Evolutionary conservation across 1,140 invertebrate genomes (phyloP).

Genomic region (Trichogramma pretiosum): DNA sequence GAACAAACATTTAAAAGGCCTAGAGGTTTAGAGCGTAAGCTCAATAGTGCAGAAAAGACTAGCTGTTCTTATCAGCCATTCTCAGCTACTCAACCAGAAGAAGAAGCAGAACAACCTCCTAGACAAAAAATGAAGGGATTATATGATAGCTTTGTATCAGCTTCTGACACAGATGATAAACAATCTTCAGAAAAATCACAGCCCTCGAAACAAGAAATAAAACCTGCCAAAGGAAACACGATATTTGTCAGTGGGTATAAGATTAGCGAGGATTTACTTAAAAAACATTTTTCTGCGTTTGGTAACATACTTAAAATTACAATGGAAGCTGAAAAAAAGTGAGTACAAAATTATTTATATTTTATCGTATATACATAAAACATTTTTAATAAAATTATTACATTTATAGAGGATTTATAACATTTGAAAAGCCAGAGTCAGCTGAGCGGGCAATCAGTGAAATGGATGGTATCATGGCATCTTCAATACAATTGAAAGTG

Average conservation of each 20-base stretch:
- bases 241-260: conserved; percentile 77
- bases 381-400: conserved; percentile 4
- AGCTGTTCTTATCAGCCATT: conserved; percentile 84
- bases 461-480: conserved; percentile 74
- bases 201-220: conserved; percentile 47
- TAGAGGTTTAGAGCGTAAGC: conserved; percentile 70
- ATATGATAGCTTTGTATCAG: conserved; percentile 83
- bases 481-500: conserved; percentile 70
- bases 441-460: conserved; percentile 80
- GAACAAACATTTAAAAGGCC: conserved; percentile 81
- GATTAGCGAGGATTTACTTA: conserved; percentile 73
- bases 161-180: conserved; percentile 57
- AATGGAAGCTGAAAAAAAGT: conserved; percentile 84
- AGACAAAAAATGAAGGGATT: conserved; percentile 60
- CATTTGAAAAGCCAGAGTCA: conserved; percentile 82
- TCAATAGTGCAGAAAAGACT: conserved; percentile 60
- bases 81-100: conserved; percentile 67
- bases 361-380: not conserved
- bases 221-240: conserved; percentile 70
- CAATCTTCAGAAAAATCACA: conserved; percentile 46
- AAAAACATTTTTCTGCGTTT: conserved; percentile 68
- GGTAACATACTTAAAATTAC: conserved; percentile 80
- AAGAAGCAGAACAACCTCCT: conserved; percentile 44
- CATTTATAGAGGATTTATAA: conserved; percentile 72
- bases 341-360: conserved; percentile 23